Conservation (phyloP, 2,888 invertebrate species). For the Drosophila vallismaia region DNA sequence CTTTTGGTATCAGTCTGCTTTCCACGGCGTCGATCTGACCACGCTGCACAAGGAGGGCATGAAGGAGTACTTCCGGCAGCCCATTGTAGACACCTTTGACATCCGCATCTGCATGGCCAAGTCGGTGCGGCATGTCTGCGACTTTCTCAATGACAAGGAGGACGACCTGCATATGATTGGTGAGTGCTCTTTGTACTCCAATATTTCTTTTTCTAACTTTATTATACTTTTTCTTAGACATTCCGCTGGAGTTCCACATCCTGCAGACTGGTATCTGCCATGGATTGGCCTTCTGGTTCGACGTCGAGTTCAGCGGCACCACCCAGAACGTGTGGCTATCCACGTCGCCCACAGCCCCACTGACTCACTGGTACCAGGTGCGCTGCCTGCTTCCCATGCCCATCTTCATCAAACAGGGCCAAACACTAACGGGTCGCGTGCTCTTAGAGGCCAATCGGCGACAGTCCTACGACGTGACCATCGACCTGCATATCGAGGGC, state of each 20-base stretch:
- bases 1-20: constrained; percentile 99
- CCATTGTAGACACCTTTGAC: constrained; percentile 99
- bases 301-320: constrained; percentile 97
- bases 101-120: constrained; percentile 98
- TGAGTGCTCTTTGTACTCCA: constrained; percentile 78
- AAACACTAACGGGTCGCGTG: constrained; percentile 94
- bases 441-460: constrained; percentile 96
- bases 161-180: constrained; percentile 95
- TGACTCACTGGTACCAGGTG: constrained; percentile 99
- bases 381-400: constrained; percentile 97
- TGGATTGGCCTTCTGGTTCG: constrained; percentile 99
- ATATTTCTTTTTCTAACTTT: neutral
- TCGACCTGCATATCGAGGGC: constrained; percentile 95
- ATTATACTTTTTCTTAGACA: constrained; percentile 85
- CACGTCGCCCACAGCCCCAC: constrained; percentile 98
- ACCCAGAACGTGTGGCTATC: constrained; percentile 97
- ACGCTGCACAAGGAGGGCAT: constrained; percentile 96
- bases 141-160: constrained; percentile 96
- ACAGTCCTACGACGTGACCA: constrained; percentile 99
- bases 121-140: constrained; percentile 95
- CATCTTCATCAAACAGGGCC: constrained; percentile 96
- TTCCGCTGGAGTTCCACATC: constrained; percentile 96
- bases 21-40: constrained; percentile 98
- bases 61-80: constrained; percentile 98
- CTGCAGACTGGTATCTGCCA: constrained; percentile 97